Conservation (phyloP, 2,113 vertebrate genomes). For the Chamaea fasciata region DNA sequence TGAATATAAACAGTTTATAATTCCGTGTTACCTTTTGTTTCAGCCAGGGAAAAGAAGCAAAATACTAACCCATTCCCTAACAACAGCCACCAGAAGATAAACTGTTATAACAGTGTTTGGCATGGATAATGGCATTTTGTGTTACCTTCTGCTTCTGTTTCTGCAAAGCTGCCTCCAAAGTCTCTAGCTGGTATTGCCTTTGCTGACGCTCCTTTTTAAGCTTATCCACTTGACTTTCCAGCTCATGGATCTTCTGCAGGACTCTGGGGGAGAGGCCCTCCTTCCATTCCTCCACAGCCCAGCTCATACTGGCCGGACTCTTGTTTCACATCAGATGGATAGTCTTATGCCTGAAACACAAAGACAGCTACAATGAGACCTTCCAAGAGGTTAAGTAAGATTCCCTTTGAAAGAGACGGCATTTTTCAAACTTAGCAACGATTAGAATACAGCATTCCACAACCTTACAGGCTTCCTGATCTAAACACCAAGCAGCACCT, state of each 20-base stretch:
- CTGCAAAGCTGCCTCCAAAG: constrained; percentile 84
- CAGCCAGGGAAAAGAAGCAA: background rate
- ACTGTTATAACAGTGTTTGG: background rate
- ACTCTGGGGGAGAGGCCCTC: constrained; percentile 85
- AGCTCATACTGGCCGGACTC: constrained; percentile 78
- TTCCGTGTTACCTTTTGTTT: background rate
- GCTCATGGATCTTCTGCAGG: constrained; percentile 90
- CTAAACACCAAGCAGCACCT: background rate
- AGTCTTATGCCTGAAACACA: background rate
- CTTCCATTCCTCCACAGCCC: constrained; percentile 93
- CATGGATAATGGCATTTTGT: background rate
- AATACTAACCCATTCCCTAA: background rate
- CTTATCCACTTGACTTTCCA: constrained; percentile 87
- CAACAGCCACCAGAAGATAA: background rate
- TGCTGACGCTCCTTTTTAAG: constrained; percentile 88
- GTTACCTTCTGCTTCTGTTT: constrained; percentile 92
- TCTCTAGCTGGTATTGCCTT: constrained; percentile 88
- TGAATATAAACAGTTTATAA: background rate
- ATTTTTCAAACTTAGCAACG: background rate
- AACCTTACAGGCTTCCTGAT: accelerated
- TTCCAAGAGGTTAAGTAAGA: background rate
- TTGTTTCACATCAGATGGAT: background rate
- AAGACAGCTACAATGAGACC: background rate
- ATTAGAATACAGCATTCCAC: background rate
- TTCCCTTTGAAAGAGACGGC: accelerated